Base-by-base conservation (phyloP, 2,113 vertebrate species). In the Polypterus bichir region DNA sequence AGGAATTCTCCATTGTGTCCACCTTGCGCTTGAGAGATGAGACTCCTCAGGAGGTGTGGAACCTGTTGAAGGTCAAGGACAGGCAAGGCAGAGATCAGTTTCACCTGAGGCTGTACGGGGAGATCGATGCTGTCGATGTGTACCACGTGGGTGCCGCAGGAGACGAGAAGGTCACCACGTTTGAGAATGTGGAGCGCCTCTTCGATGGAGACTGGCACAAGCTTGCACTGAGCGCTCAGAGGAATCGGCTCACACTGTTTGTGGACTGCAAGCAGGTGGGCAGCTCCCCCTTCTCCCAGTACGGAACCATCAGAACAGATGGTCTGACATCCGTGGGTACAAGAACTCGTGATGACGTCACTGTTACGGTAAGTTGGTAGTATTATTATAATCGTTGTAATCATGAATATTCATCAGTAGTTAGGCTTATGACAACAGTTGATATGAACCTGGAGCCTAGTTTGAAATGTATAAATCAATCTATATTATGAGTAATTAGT, bases 201-300 rank as follows among this genome's bases (percentile, higher is more conserved):
- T 69, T 66, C 54, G 64, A 66, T 53, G 54, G 60, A 57, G 48
- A 7, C 10, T 70, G 66, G 62, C 57, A 69, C 44, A 64, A 69
- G 11, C 45, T 65, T 27, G 63, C 61, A 46, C 55, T 4, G 1
- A 55, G 61, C 3, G 4, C 9, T 44, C 61, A 47, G 9, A 10
- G 9, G 69, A 66, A 63, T 59, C 63, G 58, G 8, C 11, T 69
- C 3, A 61, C 53, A 7, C 3, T 70, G 2, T 57, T 5, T n/a
- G 7, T 49, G 46, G 61, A 63, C 46, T 61, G 53, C 9, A 60
- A 70, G 62, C 61, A 54, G 45, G 53, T 65, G 11, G 61, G 59
- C 62, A 68, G 60, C 45, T 58, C 55, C 46, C 46, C 59, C 1
- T 1, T 49, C 48, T 64, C 6, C 57, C 49, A 57, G 27, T n/a